These are phyloP conservation scores for Chirona hameri DNA, from an alignment of 2,888 invertebrate genomes.

Conservation along the genomic window DNA sequence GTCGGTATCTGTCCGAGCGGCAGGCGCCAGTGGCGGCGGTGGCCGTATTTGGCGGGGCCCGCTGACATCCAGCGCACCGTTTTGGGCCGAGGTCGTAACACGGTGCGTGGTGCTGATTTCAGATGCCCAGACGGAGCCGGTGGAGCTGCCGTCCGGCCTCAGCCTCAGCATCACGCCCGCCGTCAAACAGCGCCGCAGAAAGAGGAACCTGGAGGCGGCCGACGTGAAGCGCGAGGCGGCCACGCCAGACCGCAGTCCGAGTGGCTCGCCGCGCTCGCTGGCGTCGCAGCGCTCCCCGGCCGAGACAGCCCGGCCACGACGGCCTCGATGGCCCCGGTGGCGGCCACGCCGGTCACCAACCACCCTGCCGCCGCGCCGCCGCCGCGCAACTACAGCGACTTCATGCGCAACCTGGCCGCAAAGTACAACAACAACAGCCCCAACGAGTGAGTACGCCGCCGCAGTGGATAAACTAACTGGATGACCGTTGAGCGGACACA, in stretches of 20 bases:
- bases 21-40: no score
- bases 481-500: no score
- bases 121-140: neutral
- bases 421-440: slow-evolving; percentile 26
- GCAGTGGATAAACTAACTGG: no score
- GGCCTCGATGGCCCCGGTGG: neutral
- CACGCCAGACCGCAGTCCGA: slow-evolving; percentile 9
- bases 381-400: slow-evolving; percentile 23
- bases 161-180: slow-evolving; percentile 1
- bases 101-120: neutral
- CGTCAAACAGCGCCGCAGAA: slow-evolving; percentile 10
- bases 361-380: neutral
- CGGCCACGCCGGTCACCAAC: neutral
- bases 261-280: slow-evolving; percentile 24
- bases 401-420: slow-evolving; percentile 24
- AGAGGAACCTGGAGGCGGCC: neutral
- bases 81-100: no score
- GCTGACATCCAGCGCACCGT: no score
- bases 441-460: neutral
- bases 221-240: neutral
- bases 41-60: no score
- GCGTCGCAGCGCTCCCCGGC: neutral
- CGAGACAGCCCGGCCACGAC: neutral
- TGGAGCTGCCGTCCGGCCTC: slow-evolving; percentile 1
- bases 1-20: neutral